Base-by-base conservation (phyloP, 2,113 vertebrate species). In the Rhinolophus sinicus region DNA sequence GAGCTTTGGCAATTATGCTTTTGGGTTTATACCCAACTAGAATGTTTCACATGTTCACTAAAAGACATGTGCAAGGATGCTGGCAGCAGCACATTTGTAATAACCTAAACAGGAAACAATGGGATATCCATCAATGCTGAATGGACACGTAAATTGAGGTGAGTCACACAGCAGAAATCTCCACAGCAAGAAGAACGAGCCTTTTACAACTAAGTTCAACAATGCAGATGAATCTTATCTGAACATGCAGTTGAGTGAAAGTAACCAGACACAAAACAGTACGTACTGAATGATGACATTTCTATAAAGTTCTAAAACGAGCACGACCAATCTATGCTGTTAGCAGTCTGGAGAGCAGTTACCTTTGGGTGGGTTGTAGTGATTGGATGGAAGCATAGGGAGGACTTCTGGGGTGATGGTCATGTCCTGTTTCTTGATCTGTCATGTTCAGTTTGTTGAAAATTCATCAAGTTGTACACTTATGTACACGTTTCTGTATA, bases 201-300 rank as follows among this genome's bases (percentile, higher is more conserved):
- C 1, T 9, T 44, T 72, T 28, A n/a, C 5, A 13, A 0, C n/a
- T 24, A 26, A 11, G 10, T 0, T 6, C 58, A n/a, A 14, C 22
- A 33, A 6, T 13, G 35, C 69, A 54, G 40, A 30, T 0, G 50
- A 21, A 47, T n/a, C 47, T 52, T 22, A 40, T 6, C 8, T 3
- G 24, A 56, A 12, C 1, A 1, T 8, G 14, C 28, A 6, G 30
- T 0, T 28, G 50, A 47, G 50, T 54, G 67, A 50, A 24, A 33
- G n/a, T 89, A 84, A 33, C 64, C 64, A 72, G 21, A 21, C 52
- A 54, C 62, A 30, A 52, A 88, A 76, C 28, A 10, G 19, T 3
- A 47, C 0, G 0, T 60, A 13, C 22, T 8, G 26, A 87, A 26
- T 5, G 72, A 58, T 22, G 19, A 9, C 52, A 18, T 60, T 75